Percentiles rank a stretch among this genome's conserved stretches.
Conservation (phyloP, 2,797 vertebrate species). For the Lepilemur ruficaudatus region DNA sequence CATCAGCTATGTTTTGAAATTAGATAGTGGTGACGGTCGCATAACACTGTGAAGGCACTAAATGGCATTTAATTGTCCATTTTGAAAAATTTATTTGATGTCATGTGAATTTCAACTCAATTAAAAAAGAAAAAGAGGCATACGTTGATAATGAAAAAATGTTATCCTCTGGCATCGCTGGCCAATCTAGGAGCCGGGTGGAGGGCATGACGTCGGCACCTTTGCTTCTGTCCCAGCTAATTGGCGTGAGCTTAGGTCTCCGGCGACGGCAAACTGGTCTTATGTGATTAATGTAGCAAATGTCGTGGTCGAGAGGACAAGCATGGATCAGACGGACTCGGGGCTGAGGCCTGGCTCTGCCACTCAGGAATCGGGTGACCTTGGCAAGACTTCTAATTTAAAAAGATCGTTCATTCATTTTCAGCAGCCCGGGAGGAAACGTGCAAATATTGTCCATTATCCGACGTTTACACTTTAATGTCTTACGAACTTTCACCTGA, state of each 20-base stretch:
- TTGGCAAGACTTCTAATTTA: conserved; percentile 51
- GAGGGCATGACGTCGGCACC: background rate
- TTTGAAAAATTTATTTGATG: background rate
- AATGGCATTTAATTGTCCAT: accelerated
- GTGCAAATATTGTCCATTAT: background rate
- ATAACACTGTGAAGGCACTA: accelerated
- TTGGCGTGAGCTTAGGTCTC: background rate
- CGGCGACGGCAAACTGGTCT: background rate
- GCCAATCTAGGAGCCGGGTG: accelerated
- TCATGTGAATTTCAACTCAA: background rate
- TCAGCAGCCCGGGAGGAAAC: conserved; percentile 1
- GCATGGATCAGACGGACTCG: background rate
- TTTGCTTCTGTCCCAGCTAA: background rate
- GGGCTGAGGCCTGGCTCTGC: background rate
- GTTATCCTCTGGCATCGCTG: accelerated
- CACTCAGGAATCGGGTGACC: conserved; percentile 28
- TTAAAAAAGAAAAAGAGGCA: background rate
- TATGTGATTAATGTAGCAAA: conserved; percentile 51
- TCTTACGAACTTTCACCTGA: background rate
- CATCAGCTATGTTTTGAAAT: accelerated
- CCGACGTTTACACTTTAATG: conserved; percentile 1
- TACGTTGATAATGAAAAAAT: background rate
- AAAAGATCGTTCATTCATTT: conserved; percentile 33
- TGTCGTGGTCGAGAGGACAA: conserved; percentile 56
- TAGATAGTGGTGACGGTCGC: accelerated